Evolutionary conservation across 2,797 vertebrate species (phyloP), one percentile per base, ranked within the genome.

Genomic region (Lutjanus argentimaculatus): DNA sequence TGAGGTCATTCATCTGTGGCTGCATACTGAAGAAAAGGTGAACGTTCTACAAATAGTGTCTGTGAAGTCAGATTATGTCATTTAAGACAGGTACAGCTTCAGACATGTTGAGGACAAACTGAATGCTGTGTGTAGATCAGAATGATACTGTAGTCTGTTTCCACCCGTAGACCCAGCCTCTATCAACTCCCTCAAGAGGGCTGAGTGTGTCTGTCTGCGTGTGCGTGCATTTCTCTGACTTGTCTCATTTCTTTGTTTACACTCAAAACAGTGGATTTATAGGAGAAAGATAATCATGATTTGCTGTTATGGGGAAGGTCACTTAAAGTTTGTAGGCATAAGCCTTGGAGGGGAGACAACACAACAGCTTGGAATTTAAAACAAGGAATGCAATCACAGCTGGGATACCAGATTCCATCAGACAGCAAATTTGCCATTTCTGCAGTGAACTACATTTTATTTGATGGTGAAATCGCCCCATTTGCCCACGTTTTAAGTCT

Each of bases 181-280:
- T 65, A 75, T 83, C 61, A 59, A 63, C 58, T 69, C 66, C 53
- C 66, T 70, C 53, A 77, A 87, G 43, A 74, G 49, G 57, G 30
- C 16, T 45, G 15, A 62, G 70, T 72, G 64, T 55, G 46, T 22
- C 19, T 62, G 53, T 68, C 48, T 30, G 49, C 48, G 69, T 67
- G 63, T 22, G 57, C 7, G 13, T 62, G 59, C 43, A 46, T 80
- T 59, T 78, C 67, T 57, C 30, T 22, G 53, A 68, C 85, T 89
- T 75, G 87, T 86, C 79, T 87, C 72, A 61, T 85, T 85, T 86
- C 80, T 88, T 88, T 90, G 88, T 93, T 90, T 90, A 85, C 80
- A 80, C 75, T 78, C 56, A 71, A 86, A 92, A 87, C 88, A 90
- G 69, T 56, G 58, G 78, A 83, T 89, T 85, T 85, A 76, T 84